Evolutionary conservation across 2,113 vertebrate genomes (phyloP).

Genomic region (Hiodon tergisus): DNA sequence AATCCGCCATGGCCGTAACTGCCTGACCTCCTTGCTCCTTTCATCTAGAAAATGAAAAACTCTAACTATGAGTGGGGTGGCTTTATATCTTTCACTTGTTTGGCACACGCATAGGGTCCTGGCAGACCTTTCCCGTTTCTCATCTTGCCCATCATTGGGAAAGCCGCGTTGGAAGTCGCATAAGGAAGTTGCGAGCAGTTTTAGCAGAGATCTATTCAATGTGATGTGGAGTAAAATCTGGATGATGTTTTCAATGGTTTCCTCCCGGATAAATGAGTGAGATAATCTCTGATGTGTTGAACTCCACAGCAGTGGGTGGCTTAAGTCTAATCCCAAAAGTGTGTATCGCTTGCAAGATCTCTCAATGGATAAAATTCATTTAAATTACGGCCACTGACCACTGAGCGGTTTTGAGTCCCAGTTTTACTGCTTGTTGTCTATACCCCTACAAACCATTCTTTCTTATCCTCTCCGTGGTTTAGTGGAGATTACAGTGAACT

Average conservation of each 20-base stretch:
- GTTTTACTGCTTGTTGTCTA: not conserved
- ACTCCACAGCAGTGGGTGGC: too few relatives aligned
- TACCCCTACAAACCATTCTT: not conserved
- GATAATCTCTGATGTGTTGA: too few relatives aligned
- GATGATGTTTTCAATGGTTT: too few relatives aligned
- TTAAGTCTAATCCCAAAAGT: too few relatives aligned
- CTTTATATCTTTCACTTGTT: slow-evolving; percentile 1
- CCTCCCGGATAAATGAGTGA: too few relatives aligned
- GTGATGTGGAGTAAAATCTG: too few relatives aligned
- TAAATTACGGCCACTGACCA: slow-evolving; percentile 12
- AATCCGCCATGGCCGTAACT: slow-evolving; percentile 11
- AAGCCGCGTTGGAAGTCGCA: too few relatives aligned
- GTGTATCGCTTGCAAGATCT: too few relatives aligned
- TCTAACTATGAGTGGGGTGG: slow-evolving; percentile 17
- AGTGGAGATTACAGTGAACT: slow-evolving; percentile 14
- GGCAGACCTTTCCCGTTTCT: not conserved
- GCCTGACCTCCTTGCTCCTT: not conserved
- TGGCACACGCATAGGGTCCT: not conserved
- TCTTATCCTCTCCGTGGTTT: slow-evolving; percentile 9
- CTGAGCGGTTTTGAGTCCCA: not conserved
- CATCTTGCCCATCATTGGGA: not conserved
- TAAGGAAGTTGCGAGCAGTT: too few relatives aligned
- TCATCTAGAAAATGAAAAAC: slow-evolving; percentile 15
- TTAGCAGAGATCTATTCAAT: too few relatives aligned
- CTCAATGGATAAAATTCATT: slow-evolving; percentile 12